Conservation (phyloP, 1,140 invertebrate genomes). For the Plodia interpunctella region DNA sequence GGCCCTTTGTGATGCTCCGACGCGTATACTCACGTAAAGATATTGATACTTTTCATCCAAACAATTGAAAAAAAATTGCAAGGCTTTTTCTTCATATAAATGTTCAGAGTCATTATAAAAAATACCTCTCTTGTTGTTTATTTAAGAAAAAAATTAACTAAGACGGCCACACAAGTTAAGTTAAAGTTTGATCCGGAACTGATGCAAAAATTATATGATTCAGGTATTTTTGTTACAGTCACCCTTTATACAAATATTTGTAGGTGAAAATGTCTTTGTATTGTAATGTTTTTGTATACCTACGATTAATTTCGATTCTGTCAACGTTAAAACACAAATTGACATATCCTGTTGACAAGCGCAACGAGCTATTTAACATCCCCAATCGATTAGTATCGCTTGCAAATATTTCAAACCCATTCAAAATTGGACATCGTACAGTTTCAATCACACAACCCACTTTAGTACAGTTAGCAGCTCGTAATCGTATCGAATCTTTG, state of each 20-base stretch:
- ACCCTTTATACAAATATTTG: background rate
- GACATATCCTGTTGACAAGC: conserved; percentile 6
- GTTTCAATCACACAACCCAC: background rate
- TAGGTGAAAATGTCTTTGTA: no score
- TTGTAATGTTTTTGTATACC: background rate
- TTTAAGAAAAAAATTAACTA: background rate
- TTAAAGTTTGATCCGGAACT: background rate
- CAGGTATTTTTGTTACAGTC: no score
- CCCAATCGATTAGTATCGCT: background rate
- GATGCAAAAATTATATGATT: no score
- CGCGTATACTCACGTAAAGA: conserved; percentile 25
- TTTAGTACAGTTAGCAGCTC: no score
- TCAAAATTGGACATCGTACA: background rate
- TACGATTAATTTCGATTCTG: no score
- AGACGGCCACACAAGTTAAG: background rate
- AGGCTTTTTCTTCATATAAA: background rate
- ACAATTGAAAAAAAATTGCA: background rate
- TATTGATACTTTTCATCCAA: conserved; percentile 8
- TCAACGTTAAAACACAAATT: background rate
- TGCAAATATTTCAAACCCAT: conserved; percentile 4
- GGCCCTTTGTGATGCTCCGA: conserved; percentile 28
- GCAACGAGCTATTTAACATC: background rate
- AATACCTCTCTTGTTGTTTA: background rate
- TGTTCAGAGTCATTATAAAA: background rate
- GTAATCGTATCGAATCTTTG: no score